These are phyloP conservation scores for Dryomyza anilis DNA, from an alignment of 2,888 invertebrate species.

Conservation along the genomic window DNA sequence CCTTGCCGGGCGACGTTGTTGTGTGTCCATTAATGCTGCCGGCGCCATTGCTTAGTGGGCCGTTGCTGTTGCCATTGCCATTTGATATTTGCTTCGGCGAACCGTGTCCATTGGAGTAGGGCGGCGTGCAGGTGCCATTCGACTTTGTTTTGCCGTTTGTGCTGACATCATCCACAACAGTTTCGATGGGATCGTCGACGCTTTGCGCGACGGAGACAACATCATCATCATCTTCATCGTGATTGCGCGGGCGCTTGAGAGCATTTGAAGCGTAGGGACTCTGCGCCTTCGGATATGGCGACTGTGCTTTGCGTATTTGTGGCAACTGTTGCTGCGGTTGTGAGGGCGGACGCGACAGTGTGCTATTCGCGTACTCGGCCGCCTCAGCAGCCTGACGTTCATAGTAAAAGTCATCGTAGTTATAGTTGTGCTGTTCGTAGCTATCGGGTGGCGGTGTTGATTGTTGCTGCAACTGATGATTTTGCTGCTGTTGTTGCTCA, in stretches of 20 bases:
- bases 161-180: slow-evolving; percentile 24
- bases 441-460: slow-evolving; percentile 29
- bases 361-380: slow-evolving; percentile 9
- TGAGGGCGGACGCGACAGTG: slow-evolving; percentile 17
- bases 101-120: slow-evolving; percentile 27
- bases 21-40: slow-evolving; percentile 14
- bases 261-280: slow-evolving; percentile 19
- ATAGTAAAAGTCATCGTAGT: slow-evolving; percentile 45
- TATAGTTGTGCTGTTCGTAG: slow-evolving; percentile 18
- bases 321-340: slow-evolving; percentile 22
- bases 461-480: slow-evolving; percentile 29
- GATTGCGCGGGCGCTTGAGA: slow-evolving; percentile 41
- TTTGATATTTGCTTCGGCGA: slow-evolving; percentile 2
- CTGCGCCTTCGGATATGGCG: slow-evolving; percentile 2
- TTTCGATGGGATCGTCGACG: slow-evolving; percentile 32
- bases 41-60: slow-evolving; percentile 27
- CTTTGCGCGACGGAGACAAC: slow-evolving; percentile 39
- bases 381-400: slow-evolving; percentile 41
- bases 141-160: slow-evolving; percentile 17
- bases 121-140: slow-evolving; percentile 29
- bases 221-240: slow-evolving; percentile 44
- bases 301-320: no score
- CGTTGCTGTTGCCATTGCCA: slow-evolving; percentile 3
- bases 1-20: slow-evolving; percentile 31
- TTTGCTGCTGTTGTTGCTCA: slow-evolving; percentile 39